Conservation (phyloP, 1,140 invertebrate species). For the Ceratosolen fusciceps region DNA sequence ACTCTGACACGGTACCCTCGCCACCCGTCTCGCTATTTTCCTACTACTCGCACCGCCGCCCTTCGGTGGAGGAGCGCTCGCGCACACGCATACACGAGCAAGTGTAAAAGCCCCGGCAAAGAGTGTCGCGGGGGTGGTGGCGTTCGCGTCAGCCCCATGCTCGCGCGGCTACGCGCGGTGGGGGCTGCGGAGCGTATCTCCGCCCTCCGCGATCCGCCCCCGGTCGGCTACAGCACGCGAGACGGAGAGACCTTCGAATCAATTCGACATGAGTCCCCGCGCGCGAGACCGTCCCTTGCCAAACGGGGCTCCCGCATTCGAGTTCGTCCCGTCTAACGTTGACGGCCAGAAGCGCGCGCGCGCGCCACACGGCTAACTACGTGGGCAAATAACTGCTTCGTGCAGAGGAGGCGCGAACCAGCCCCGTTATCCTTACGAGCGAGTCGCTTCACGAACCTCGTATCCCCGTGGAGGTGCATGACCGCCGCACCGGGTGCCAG, state of each 20-base stretch:
- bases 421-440: too few species aligned
- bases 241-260: conserved; percentile 63
- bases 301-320: conserved; percentile 57
- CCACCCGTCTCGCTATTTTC: conserved; percentile 63
- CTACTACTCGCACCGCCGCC: conserved; percentile 36
- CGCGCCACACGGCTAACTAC: not conserved
- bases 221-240: conserved; percentile 1
- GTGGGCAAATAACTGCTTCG: not conserved
- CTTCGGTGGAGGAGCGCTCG: too few species aligned
- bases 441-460: not conserved
- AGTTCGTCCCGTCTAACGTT: conserved; percentile 45
- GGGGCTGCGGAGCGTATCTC: conserved; percentile 50
- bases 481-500: too few species aligned
- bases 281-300: conserved; percentile 54
- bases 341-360: conserved; percentile 42
- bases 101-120: conserved; percentile 22
- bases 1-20: not conserved
- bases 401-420: too few species aligned
- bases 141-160: not conserved
- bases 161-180: not conserved
- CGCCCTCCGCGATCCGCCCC: conserved; percentile 58
- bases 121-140: conserved; percentile 49
- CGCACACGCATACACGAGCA: too few species aligned
- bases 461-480: too few species aligned
- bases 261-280: conserved; percentile 62